Evolutionary conservation across 2,888 invertebrate genomes (phyloP), one percentile per base, ranked within the genome.

Genomic region (Drosophila acutilabella): DNA sequence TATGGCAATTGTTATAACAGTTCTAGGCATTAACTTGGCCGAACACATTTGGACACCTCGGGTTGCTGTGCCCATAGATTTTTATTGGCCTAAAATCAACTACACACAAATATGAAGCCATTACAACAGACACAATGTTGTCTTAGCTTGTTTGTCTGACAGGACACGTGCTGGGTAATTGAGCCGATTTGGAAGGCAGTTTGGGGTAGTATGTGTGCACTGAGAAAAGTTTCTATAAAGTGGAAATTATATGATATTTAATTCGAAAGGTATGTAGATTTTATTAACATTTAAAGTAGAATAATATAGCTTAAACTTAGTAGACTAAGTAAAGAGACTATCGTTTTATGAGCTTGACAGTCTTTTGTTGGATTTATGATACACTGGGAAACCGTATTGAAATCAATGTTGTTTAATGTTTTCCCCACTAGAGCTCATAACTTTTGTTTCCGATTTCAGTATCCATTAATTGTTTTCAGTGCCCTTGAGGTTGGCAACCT

Each of bases 91-190:
- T 47, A 41, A 56, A 81, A 78, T 79, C 56, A 75, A 76, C 56
- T 71, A 62, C 33, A 60, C 33, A 53, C 54, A 78, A 79, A 70
- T 81, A 81, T 79, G 53, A 65, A 61, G 64, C 64, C 82, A 81
- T 80, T 81, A 70, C 62, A 79, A 64, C 47, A 33, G 64, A 69
- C 64, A 74, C 64, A 75, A 54, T 72, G 59, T 71, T 60, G 79
- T 54, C 53, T 61, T 40, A 26, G 57, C 30, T 44, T 67, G 45
- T 54, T 47, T 57, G 61, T 36, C 54, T 58, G 73, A 65, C 80
- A 70, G 64, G 60, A 75, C 80, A 73, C 76, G 82, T 79, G 70
- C 68, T 44, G 51, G 18, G 64, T 62, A 78, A 78, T 78, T 74
- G 81, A 71, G 53, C 33, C 20, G 26, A 51, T 57, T 66, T 58